A percentile compares a stretch with the other conserved stretches of the same genome.
phyloP scores from a whole-genome alignment of 2,797 vertebrate species.

The Myotis planiceps region DNA sequence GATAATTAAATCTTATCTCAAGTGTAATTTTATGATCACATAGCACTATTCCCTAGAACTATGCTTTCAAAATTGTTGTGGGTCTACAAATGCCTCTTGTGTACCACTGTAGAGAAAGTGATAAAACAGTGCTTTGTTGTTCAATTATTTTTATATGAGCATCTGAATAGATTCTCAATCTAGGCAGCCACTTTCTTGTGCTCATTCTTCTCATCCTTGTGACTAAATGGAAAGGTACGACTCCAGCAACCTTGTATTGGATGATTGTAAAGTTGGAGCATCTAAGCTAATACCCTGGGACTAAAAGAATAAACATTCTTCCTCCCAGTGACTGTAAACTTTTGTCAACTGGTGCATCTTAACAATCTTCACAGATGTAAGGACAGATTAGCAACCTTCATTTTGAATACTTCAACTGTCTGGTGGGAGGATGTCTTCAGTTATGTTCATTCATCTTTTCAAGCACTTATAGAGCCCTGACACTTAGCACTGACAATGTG shows the following conservation, averaged over 20 bases:
- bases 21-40: slow-evolving; percentile 92
- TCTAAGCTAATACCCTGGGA: slow-evolving; percentile 12
- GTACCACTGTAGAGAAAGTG: slow-evolving; percentile 89
- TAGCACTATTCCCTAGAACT: slow-evolving; percentile 88
- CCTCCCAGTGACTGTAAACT: background rate
- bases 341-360: background rate
- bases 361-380: background rate
- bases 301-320: background rate
- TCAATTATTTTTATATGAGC: slow-evolving; percentile 91
- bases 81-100: slow-evolving; percentile 87
- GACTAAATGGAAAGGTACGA: slow-evolving; percentile 65
- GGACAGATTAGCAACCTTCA: background rate
- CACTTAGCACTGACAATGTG: background rate
- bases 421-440: background rate
- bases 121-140: slow-evolving; percentile 90
- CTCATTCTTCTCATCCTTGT: slow-evolving; percentile 79
- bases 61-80: slow-evolving; percentile 89
- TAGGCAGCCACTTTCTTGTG: slow-evolving; percentile 78
- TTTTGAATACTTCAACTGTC: background rate
- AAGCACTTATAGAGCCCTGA: background rate
- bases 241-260: background rate
- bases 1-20: slow-evolving; percentile 94
- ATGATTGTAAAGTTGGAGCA: slow-evolving; percentile 24
- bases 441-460: background rate
- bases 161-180: slow-evolving; percentile 87